Conservation (phyloP, 1,140 invertebrate genomes). For the Phthorimaea operculella region DNA sequence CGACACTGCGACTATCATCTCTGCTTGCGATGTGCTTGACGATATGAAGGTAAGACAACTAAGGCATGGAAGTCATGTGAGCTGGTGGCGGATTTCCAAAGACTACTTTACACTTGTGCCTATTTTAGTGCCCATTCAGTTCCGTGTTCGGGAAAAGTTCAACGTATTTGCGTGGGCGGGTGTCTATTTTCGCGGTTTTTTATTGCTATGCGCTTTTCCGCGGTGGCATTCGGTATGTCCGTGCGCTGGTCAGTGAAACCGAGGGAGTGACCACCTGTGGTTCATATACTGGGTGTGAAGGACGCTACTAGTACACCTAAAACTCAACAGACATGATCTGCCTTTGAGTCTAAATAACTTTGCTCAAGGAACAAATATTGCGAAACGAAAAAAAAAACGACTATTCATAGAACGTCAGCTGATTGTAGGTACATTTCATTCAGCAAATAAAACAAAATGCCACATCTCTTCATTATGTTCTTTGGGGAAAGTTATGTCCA, state of each 20-base stretch:
- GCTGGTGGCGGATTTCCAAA: slow-evolving; percentile 37
- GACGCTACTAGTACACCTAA: no score
- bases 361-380: no score
- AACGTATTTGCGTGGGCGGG: background rate
- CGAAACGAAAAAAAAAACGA: no score
- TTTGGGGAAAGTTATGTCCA: no score
- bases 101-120: no score
- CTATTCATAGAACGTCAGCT: no score
- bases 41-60: slow-evolving; percentile 63
- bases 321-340: no score
- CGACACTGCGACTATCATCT: slow-evolving; percentile 55
- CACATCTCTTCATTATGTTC: no score
- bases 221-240: slow-evolving; percentile 15
- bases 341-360: no score
- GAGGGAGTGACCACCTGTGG: background rate
- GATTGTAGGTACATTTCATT: no score
- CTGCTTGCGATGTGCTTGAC: slow-evolving; percentile 59
- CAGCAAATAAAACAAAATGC: no score
- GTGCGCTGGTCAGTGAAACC: slow-evolving; percentile 14
- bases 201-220: slow-evolving; percentile 22
- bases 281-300: background rate
- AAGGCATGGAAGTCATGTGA: slow-evolving; percentile 37
- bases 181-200: slow-evolving; percentile 6
- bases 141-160: slow-evolving; percentile 39
- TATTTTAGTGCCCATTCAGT: slow-evolving; percentile 13